Conservation (phyloP, 1,140 invertebrate genomes). For the Brachionus rotundiformis region DNA sequence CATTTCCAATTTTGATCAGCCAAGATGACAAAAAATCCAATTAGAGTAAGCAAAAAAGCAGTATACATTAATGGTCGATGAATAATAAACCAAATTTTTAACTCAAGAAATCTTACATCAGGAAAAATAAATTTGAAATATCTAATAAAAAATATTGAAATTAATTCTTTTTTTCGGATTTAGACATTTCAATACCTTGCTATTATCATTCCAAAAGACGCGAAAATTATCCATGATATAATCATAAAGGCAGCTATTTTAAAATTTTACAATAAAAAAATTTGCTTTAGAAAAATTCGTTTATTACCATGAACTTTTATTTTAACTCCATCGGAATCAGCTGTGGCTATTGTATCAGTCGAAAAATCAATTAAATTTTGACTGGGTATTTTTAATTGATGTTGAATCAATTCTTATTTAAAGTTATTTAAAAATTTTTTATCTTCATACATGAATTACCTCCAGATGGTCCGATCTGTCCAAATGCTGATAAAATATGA, state of each 20-base stretch:
- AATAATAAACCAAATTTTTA: slow-evolving; percentile 49
- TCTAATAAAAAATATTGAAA: not conserved
- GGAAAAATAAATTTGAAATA: slow-evolving; percentile 46
- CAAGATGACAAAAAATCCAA: slow-evolving; percentile 34
- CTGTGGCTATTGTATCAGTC: not conserved
- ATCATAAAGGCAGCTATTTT: slow-evolving; percentile 45
- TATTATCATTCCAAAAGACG: not conserved
- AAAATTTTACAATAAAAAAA: not conserved
- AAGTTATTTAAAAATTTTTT: not conserved
- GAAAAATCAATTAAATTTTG: slow-evolving; percentile 17
- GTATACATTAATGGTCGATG: slow-evolving; percentile 20
- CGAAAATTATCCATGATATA: slow-evolving; percentile 42
- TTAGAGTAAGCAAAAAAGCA: not conserved
- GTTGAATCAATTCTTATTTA: slow-evolving; percentile 12
- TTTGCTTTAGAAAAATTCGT: not conserved
- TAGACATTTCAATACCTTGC: not conserved
- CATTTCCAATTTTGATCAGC: slow-evolving; percentile 46
- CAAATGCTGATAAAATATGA: slow-evolving; percentile 25
- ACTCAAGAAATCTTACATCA: slow-evolving; percentile 29
- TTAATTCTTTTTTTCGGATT: not conserved
- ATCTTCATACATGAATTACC: not conserved
- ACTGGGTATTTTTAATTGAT: slow-evolving; percentile 25
- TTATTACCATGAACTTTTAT: slow-evolving; percentile 29
- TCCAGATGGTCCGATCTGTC: slow-evolving; percentile 9
- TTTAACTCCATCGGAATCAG: slow-evolving; percentile 37